Evolutionary conservation across 2,888 invertebrate genomes (phyloP), one percentile per base, ranked within the genome.

Genomic region (Macrostomum cliftonense): DNA sequence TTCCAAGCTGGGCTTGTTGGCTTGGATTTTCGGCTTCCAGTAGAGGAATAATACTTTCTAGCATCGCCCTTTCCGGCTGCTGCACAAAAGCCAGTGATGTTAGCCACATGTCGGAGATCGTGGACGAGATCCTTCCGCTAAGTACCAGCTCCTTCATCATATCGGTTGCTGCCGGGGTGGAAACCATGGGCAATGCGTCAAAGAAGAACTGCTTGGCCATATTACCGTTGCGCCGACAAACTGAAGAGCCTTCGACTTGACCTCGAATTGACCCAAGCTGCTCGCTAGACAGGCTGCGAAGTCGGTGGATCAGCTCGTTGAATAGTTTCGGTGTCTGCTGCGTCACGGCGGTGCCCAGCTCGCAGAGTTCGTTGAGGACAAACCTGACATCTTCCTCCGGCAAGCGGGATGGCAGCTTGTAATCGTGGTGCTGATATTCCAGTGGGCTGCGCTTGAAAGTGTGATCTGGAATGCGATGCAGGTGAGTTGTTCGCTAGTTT

Each of bases 181-280:
- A 82, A 39, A 88, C 78, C 65, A 82, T 83, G 0, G 89, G 87
- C 9, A 91, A 68, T 1, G 87, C 85, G 64, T 88, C 84, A 53
- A 83, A 66, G 64, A 82, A 81, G 7, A 83, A 28, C 28, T 28
- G 28, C 28, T 28, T 4, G 9, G 28, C 28, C 28, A 28, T 28
- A 4, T 28, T 4, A 28, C 28, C 28, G 9, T 28, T 28, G 28
- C 28, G 28, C 28, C 28, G 28, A 9, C 28, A 28, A 28, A 28
- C 28, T 7, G 47, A 38, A 14, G 55, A 53, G 16, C 44, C 52
- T 43, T 58, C 52, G 19, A 63, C 53, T 39, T 53, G 53, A 16
- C 54, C 42, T 54, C 59, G 58, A 21, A 67, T 53, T 11, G 56
- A 45, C 17, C 55, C 52, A 40, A 75, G 57, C 12, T 67, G 59